Evolutionary conservation across 2,113 vertebrate genomes (phyloP).

Genomic region (Scytalopus superciliaris): DNA sequence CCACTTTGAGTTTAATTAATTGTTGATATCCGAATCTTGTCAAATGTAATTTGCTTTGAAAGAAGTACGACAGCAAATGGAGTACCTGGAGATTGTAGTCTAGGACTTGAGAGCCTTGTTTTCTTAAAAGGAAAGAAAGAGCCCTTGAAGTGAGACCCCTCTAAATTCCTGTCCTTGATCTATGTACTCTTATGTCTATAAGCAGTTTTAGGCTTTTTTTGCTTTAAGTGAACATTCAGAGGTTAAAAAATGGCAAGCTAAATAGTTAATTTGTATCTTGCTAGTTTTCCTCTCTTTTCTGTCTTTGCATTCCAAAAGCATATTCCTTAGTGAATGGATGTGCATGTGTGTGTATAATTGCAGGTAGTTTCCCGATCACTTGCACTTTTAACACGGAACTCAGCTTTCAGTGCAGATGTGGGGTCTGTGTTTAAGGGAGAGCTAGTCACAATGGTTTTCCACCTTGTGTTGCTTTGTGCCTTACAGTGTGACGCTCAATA

Average conservation of each 20-base stretch:
- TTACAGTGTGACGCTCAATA: not conserved
- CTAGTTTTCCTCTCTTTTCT: not conserved
- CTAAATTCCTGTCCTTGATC: not conserved
- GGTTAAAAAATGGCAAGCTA: not conserved
- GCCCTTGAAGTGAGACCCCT: rapidly evolving
- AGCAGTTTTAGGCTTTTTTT: not conserved
- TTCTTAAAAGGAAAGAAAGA: not conserved
- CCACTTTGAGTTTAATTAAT: slow-evolving; percentile 48
- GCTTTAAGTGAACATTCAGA: not conserved
- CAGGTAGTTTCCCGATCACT: not conserved
- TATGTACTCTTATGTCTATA: not conserved
- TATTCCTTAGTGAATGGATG: not conserved
- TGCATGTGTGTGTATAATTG: not conserved
- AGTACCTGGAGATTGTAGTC: not conserved
- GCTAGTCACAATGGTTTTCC: not conserved
- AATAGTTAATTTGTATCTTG: not conserved
- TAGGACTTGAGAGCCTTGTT: not conserved
- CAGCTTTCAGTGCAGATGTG: not conserved
- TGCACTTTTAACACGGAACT: not conserved
- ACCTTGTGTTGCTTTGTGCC: not conserved
- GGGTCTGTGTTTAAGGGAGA: not conserved
- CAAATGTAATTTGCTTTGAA: slow-evolving; percentile 42
- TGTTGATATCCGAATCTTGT: slow-evolving; percentile 40
- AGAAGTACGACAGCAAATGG: not conserved
- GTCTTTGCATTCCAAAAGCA: not conserved